Conservation (phyloP, 2,797 vertebrate species). For the Poeciliopsis gracilis region DNA sequence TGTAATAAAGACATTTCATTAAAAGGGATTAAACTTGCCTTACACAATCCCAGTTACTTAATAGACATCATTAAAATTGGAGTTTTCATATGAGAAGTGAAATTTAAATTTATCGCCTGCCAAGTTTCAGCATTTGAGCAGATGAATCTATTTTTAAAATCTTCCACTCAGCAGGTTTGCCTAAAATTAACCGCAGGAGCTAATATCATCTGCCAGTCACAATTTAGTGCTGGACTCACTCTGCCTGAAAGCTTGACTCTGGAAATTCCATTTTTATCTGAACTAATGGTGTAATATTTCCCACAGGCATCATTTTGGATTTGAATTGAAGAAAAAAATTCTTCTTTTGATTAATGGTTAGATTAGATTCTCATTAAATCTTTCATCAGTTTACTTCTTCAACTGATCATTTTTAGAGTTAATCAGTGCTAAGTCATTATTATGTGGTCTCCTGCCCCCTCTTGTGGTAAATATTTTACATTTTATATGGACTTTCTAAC, state of each 20-base stretch:
- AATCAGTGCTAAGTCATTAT: background rate
- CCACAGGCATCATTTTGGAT: background rate
- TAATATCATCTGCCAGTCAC: constrained; percentile 18
- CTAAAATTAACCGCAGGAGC: constrained; percentile 18
- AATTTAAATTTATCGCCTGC: constrained; percentile 35
- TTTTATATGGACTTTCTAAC: background rate
- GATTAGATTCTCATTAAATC: background rate
- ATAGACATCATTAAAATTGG: constrained; percentile 42
- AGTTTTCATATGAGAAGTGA: constrained; percentile 21
- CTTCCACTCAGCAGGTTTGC: constrained; percentile 23
- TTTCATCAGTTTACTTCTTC: background rate
- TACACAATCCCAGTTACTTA: constrained; percentile 32
- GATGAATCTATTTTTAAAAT: constrained; percentile 32
- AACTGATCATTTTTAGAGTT: background rate
- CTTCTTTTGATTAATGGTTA: background rate
- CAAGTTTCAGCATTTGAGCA: constrained; percentile 22
- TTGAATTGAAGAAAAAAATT: background rate
- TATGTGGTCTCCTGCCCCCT: constrained; percentile 31
- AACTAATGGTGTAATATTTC: background rate
- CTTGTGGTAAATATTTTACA: constrained; percentile 24
- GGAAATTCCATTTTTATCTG: background rate
- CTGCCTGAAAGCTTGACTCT: constrained; percentile 1
- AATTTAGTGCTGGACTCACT: constrained; percentile 8
- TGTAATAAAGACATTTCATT: constrained; percentile 21
- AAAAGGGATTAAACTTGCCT: constrained; percentile 33